Evolutionary conservation across 2,797 vertebrate species (phyloP), one percentile per base, ranked within the genome.

Genomic region (Darevskia nairensis): DNA sequence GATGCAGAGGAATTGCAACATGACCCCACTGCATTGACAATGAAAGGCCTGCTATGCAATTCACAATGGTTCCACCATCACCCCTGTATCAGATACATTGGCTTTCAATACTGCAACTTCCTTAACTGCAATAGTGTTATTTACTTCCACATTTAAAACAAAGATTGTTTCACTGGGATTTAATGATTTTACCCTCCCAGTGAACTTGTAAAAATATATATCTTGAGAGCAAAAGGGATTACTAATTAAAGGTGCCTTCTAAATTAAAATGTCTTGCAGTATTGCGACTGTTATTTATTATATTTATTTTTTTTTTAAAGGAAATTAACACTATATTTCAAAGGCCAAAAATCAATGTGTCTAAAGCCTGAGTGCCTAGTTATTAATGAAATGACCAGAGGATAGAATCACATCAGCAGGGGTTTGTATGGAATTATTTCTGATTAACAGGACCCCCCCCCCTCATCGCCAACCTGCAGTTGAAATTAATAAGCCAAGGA

Each of bases 231-330:
- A 68, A 59, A 74, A 71, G 50, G 27, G 39, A 32, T 75, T 44
- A n/a, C 1, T 74, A 90, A 89, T 77, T 61, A 89, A 69, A 92
- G 69, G 25, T 46, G 68, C 35, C n/a, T 86, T 93, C n/a, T 66
- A 86, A 88, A 88, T 84, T 89, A 86, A 76, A 15, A 74, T 25
- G 80, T 1, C 74, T 80, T 74, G 77, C 23, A 90, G 41, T 64
- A 64, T 64, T 23, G 21, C 61, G 7, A 23, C 61, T 6, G 17
- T 23, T 64, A 64, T 64, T 27, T 69, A 84, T 55, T 66, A 35
- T 80, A 66, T 2, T 46, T 50, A 50, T 78, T 82, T 29, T 8
- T 8, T 55, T 72, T 86, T 86, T 4, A 80, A 23, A 61, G 74
- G 21, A 87, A 80, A 87, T 66, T 79, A 41, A 68, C 41, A 80